These are phyloP conservation scores for Crotalus adamanteus DNA, from an alignment of 2,797 vertebrate genomes.

Conservation along the genomic window DNA sequence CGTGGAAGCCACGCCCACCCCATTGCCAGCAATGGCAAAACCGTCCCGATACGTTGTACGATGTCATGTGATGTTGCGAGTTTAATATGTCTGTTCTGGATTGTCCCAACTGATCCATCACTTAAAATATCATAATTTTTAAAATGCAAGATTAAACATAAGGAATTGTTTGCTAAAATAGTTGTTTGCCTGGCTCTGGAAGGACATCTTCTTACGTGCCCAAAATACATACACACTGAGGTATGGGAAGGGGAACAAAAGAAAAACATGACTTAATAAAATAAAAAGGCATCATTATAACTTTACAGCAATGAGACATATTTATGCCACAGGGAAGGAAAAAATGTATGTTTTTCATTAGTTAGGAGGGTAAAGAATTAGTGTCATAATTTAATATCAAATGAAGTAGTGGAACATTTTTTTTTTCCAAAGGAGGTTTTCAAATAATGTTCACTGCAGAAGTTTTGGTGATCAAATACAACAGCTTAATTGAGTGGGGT, in stretches of 20 bases:
- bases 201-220: background rate
- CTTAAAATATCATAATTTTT: background rate
- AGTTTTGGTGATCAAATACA: background rate
- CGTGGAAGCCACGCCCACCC: no score
- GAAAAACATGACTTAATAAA: slow-evolving; percentile 14
- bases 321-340: background rate
- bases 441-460: background rate
- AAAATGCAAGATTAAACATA: background rate
- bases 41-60: no score
- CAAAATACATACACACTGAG: background rate
- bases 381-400: background rate
- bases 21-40: no score
- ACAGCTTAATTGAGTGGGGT: slow-evolving; percentile 3
- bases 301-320: background rate
- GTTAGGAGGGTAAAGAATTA: slow-evolving; percentile 19
- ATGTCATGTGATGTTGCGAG: no score
- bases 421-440: background rate
- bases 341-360: slow-evolving; percentile 5
- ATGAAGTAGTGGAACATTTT: slow-evolving; percentile 8
- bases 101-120: background rate
- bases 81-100: background rate
- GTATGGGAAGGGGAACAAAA: slow-evolving; percentile 12
- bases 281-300: background rate
- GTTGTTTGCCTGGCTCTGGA: slow-evolving; percentile 5
- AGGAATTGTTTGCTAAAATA: background rate